Base-by-base conservation (phyloP, 2,888 invertebrate genomes). In the Epistrophella euchroma region DNA sequence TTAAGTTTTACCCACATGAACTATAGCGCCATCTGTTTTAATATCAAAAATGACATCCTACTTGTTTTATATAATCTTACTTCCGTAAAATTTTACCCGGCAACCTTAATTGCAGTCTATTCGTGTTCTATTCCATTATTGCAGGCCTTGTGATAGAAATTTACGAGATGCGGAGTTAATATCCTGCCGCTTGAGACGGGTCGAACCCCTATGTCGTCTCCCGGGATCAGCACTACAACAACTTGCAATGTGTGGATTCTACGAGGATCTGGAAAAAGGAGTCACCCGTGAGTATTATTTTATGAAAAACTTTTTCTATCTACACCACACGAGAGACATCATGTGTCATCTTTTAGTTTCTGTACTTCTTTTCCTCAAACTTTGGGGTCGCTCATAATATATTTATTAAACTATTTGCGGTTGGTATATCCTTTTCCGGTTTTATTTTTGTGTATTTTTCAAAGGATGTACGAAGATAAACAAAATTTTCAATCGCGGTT, bases 251-350 rank as follows among this genome's bases (percentile, higher is more conserved):
- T 95, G 95, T 91, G 96, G 96, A 85, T 96, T 95, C 92, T 96
- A 96, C 92, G 96, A 96, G 92, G 95, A 96, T 90, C 93, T 96
- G 89, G 96, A 96, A 90, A 95, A 95, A 91, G 96, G 96, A 78
- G 95, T 96, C 72, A 96, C 96, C 89, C 93, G 96, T 96, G 93
- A 95, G 96, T 94, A 88, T 64, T 25, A 52, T 15, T 62, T 75
- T 72, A 76, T 73, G 80, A 17, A 75, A 88, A 43, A 72, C 52
- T 58, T 52, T 37, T 25, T 22, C 5, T 40, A 74, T 70, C 35
- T 28, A n/a, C 37, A 17, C 64, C 64, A 62, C 68, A 45, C 11
- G 15, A 28, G 45, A 32, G 68, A 70, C 74, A 80, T 66, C 25
- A 52, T 74, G 22, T 40, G 60, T 62, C 43, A 62, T 43, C 19